Base-by-base conservation (phyloP, 2,113 vertebrate species). In the Phodopus roborovskii region DNA sequence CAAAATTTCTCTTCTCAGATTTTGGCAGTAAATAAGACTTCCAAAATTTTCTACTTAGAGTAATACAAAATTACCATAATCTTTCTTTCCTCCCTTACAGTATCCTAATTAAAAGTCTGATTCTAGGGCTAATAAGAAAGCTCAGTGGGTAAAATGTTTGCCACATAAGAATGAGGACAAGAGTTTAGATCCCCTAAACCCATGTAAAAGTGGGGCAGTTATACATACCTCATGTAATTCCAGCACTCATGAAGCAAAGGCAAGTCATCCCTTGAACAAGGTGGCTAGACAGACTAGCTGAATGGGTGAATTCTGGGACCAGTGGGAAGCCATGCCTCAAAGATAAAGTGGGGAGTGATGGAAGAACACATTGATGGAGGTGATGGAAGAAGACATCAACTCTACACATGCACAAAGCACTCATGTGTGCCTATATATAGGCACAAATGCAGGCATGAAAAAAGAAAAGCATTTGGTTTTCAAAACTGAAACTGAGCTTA, bases 51-150 rank as follows among this genome's bases (percentile, higher is more conserved):
- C 62, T 78, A 77, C 30, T 42, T 88, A 71, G 28, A 95, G 28
- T 79, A 83, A 66, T 33, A 90, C 0, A 58, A 86, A 91, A 64
- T 85, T 94, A 92, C 8, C 28, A 92, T 12, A 56, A 3, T 79
- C 6, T 92, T 90, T 50, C 24, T 83, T 56, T 93, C 91, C 45
- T 86, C 30, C 9, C 24, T 73, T 53, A 16, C 20, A 89, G 53
- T 84, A 95, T 90, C 13, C 60, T 89, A 89, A 82, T 75, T 66
- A 81, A 88, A 95, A 94, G 15, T 42, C 62, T 64, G 48, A 88
- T 74, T 94, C 28, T 74, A 6, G 48, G 28, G 39, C 26, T 85
- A 39, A 45, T 39, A 64, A 85, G 16, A 66, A 66, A 48, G 16
- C 60, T 48, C 60, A 33, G 15, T 66, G 39, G 60, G 48, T 48